A percentile compares a stretch with the other conserved stretches of the same genome.
Conservation (phyloP, 2,113 vertebrate genomes). For the Bubalus kerabau region DNA sequence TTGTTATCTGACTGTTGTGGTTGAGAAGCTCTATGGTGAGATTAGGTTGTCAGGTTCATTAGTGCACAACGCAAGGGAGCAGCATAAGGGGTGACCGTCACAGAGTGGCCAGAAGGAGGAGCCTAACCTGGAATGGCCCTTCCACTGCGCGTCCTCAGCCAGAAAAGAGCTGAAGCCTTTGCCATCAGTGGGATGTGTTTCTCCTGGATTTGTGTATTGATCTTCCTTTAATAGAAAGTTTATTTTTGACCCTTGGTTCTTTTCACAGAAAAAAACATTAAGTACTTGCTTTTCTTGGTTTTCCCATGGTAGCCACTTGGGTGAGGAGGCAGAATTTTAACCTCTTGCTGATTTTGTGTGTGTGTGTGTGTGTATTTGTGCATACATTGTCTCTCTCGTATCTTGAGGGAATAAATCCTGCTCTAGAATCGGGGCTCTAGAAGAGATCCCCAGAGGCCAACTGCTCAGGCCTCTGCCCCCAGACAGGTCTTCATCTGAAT, state of each 20-base stretch:
- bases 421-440: neutral
- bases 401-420: neutral
- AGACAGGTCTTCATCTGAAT: neutral
- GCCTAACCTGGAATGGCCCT: neutral
- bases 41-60: neutral
- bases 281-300: neutral
- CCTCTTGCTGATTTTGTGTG: neutral
- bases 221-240: conserved; percentile 3
- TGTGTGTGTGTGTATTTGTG: neutral
- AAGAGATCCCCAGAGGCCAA: neutral
- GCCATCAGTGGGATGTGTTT: neutral
- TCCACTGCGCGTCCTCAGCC: neutral
- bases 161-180: neutral
- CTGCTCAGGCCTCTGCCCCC: neutral
- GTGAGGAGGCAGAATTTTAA: neutral
- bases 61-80: neutral
- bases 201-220: neutral
- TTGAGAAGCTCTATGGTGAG: neutral
- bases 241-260: neutral
- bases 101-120: neutral
- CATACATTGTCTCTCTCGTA: neutral
- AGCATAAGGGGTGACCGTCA: neutral
- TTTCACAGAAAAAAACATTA: neutral
- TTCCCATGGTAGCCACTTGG: neutral
- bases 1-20: neutral